Evolutionary conservation across 2,113 vertebrate species (phyloP), one percentile per base, ranked within the genome.

Genomic region (Tretioscincus oriximinensis): DNA sequence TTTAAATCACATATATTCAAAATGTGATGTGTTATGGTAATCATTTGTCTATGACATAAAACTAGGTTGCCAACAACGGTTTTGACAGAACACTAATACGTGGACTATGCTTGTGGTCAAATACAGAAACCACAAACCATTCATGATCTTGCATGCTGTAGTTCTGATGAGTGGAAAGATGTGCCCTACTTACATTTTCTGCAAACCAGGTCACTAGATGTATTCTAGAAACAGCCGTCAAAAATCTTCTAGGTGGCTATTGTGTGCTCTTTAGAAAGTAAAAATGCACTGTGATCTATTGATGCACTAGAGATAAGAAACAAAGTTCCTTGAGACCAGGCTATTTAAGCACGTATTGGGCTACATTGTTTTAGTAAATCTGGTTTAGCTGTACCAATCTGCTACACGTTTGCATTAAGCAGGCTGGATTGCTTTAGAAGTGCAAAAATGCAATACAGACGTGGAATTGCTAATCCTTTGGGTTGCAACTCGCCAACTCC

Each of bases 161-260:
- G 9, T 87, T 90, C 84, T 64, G 75, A 66, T 65, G 67, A 77
- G 73, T 81, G 82, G 26, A 87, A 89, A 68, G 61, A 81, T 12
- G 7, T 90, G 93, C 16, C 93, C 94, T 85, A 92, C 74, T 94
- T 94, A 80, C 67, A 2, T 77, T 88, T 89, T 70, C 80, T 26
- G 5, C 11, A 80, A 79, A 73, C n/a, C 0, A 9, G 81, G 76
- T 76, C 41, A 61, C 65, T 16, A 16, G 51, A 18, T 24, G 2
- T 69, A 5, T 29, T n/a, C 28, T 61, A n/a, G 35, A 45, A 60
- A 12, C 35, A 58, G 31, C 31, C 41, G n/a, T 60, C 69, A 49
- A 35, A 21, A 31, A 7, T 26, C 58, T 63, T 35, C 41, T 14
- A 75, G 7, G 63, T 63, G 12, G 11, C 22, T n/a, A 4, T 61